Evolutionary conservation across 2,797 vertebrate species (phyloP), one percentile per base, ranked within the genome.

Genomic region (Anguilla megastoma): DNA sequence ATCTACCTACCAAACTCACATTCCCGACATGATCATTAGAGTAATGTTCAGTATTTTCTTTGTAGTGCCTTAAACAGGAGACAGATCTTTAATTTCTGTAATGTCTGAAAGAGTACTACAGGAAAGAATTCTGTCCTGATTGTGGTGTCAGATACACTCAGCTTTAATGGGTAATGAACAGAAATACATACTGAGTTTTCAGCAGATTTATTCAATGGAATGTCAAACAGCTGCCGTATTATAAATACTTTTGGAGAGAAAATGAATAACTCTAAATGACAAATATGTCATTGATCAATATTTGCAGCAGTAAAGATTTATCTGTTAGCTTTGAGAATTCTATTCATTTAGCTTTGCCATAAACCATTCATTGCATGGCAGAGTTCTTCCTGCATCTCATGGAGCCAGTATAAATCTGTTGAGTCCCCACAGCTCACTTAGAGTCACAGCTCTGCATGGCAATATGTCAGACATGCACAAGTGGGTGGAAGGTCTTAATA

Each of bases 221-320:
- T 84, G 86, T 63, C 80, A 80, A 79, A 87, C 87, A 85, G 56
- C 66, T 50, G 86, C 80, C 50, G 69, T 33, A 63, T 45, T 60
- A 85, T 89, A 54, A 82, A 89, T 91, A 89, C 87, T 87, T 85
- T 69, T 87, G 27, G 16, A 85, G 87, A 90, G 90, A 90, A 88
- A 87, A 88, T 88, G 86, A 90, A 91, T 92, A 87, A 91, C 88
- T 85, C 80, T 85, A 50, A 90, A 89, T 74, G 90, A 90, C 89
- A 90, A 90, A 90, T 85, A 54, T 88, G 91, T 82, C 80, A 80
- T 52, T 52, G 87, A 91, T 92, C 89, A 89, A 90, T 90, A 87
- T 86, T 24, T 86, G 69, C 58, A 86, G 79, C 71, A 88, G 63
- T 50, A 30, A 76, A 69, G 86, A 89, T 90, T 45, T 63, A 82